Base-by-base conservation (phyloP, 1,140 invertebrate genomes). In the Mercenaria mercenaria region DNA sequence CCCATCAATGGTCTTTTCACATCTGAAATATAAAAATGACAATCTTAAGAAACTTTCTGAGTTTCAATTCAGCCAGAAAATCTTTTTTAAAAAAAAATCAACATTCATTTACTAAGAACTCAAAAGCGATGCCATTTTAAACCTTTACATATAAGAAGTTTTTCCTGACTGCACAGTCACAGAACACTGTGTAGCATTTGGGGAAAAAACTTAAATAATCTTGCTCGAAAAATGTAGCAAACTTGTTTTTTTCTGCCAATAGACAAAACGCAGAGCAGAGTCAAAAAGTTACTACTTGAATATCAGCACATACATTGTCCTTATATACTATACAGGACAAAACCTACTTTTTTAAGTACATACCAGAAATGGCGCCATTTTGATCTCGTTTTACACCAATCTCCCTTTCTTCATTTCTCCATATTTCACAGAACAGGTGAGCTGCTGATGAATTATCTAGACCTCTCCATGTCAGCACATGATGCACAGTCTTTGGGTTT, bases 351-450 rank as follows among this genome's bases (percentile, higher is more conserved):
- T n/a, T n/a, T n/a, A n/a, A n/a, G n/a, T 8, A 47, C 50, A 52
- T 91, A 95, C 95, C 94, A 83, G 90, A 43, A 39, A 96, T 94
- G 13, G 94, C 94, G 43, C 95, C 95, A 79, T 92, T 90, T n/a
- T 76, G 61, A 39, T 95, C 94, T 59, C 95, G 87, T 61, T 93
- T 92, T 0, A 95, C 95, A 39, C 95, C 95, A 81, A 96, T 95
- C 11, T 95, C 93, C 72, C 77, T 85, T 86, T 96, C 96, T 83
- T 96, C 96, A 72, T 94, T 93, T 59, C 96, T 91, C 95, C 95
- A 96, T 8, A 96, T 94, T 29, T 96, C 92, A 93, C 96, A 96
- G 37, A 96, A 93, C 0, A 96, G 92, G 91, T 96, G 96, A 23
- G 95, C 91, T 2, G 94, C 95, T 11, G 95, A 94, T 39, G 90